phyloP scores from a whole-genome alignment of 1,140 invertebrate species.

The Drosophila pruinosa region DNA sequence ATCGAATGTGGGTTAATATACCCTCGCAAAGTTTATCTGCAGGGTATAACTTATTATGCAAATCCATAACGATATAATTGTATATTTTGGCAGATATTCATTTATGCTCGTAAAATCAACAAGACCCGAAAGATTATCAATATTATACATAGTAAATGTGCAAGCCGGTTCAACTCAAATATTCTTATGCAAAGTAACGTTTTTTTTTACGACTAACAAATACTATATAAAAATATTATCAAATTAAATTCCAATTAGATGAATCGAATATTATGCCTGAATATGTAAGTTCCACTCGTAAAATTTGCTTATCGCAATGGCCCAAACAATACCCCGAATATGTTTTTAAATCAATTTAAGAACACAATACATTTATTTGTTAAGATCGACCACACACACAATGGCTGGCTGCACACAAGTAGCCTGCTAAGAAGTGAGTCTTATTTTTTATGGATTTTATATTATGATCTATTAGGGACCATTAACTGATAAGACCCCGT shows the following conservation, averaged over 20 bases:
- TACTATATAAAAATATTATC: slow-evolving; percentile 66
- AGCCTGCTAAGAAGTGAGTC: slow-evolving; percentile 40
- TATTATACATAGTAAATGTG: slow-evolving; percentile 6
- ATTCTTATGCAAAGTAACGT: slow-evolving; percentile 29
- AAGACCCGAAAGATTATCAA: slow-evolving; percentile 5
- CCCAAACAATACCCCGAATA: slow-evolving; percentile 31
- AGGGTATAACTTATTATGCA: slow-evolving; percentile 49
- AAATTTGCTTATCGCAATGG: slow-evolving; percentile 57
- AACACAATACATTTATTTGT: slow-evolving; percentile 33
- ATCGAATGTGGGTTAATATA: neutral
- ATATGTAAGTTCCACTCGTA: slow-evolving; percentile 39
- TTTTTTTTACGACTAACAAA: slow-evolving; percentile 32
- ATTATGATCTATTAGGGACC: slow-evolving; percentile 76
- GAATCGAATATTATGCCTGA: slow-evolving; percentile 48
- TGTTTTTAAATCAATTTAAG: slow-evolving; percentile 21
- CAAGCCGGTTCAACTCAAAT: slow-evolving; percentile 26
- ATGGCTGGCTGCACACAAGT: slow-evolving; percentile 42
- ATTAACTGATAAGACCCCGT: slow-evolving; percentile 64
- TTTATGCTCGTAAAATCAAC: slow-evolving; percentile 55
- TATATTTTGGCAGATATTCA: slow-evolving; percentile 53
- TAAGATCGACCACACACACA: slow-evolving; percentile 50
- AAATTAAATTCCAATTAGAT: slow-evolving; percentile 72
- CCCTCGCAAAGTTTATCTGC: neutral
- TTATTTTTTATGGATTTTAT: slow-evolving; percentile 59
- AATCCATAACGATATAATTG: slow-evolving; percentile 50